These are phyloP conservation scores for Ceratosolen solmsi DNA, from an alignment of 1,140 invertebrate species.

Conservation along the genomic window DNA sequence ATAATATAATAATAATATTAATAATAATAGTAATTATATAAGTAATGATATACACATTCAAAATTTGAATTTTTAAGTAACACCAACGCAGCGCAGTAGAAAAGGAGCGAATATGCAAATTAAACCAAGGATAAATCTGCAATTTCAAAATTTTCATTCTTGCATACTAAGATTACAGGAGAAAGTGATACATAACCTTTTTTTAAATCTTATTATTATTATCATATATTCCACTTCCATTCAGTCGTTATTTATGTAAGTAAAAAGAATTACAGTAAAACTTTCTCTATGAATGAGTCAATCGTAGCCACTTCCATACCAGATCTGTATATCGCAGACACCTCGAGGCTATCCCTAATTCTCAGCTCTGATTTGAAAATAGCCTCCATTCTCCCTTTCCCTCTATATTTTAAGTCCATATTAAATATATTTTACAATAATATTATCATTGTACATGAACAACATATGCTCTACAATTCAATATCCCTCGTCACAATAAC, in stretches of 20 bases:
- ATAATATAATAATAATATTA: conserved; percentile 5
- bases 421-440: conserved; percentile 74
- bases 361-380: conserved; percentile 64
- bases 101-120: not conserved
- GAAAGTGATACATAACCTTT: conserved; percentile 24
- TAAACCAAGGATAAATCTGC: conserved; percentile 35
- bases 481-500: conserved; percentile 59
- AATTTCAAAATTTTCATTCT: conserved; percentile 61
- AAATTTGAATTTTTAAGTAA: conserved; percentile 36
- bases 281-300: conserved; percentile 64
- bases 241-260: conserved; percentile 65
- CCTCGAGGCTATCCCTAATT: conserved; percentile 35
- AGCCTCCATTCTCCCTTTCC: conserved; percentile 57
- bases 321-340: conserved; percentile 57
- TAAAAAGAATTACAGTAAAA: conserved; percentile 64
- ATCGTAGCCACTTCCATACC: conserved; percentile 62
- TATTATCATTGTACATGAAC: conserved; percentile 73
- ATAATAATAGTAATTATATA: conserved; percentile 12
- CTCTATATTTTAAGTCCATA: conserved; percentile 64
- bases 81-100: conserved; percentile 14
- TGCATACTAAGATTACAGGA: conserved; percentile 56
- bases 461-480: conserved; percentile 67
- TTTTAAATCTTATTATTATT: conserved; percentile 55
- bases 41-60: not conserved
- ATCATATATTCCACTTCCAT: conserved; percentile 64